phyloP scores from a whole-genome alignment of 2,797 vertebrate species.

The Carduelis carduelis region DNA sequence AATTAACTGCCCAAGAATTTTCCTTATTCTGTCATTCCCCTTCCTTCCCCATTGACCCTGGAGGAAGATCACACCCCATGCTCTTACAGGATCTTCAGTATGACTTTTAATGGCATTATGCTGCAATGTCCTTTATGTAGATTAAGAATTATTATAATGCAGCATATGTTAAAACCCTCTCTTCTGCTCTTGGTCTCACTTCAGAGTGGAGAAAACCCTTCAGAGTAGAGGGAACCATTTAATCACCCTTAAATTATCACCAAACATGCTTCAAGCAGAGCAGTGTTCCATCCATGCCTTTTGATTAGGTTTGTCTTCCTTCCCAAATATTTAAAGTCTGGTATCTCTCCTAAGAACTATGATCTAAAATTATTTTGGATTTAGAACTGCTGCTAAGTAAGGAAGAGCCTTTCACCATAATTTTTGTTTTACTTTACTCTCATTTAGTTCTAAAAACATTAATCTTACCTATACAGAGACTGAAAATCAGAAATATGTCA shows the following conservation, averaged over 20 bases:
- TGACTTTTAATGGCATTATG: neutral
- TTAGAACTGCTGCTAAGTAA: neutral
- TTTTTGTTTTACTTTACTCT: conserved; percentile 26
- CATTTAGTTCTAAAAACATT: neutral
- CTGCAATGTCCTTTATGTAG: neutral
- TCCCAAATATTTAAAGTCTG: neutral
- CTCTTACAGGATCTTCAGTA: neutral
- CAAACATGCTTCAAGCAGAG: neutral
- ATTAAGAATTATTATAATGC: neutral
- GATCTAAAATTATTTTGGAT: neutral
- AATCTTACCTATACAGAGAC: neutral
- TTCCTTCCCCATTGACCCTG: neutral
- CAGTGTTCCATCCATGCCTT: neutral
- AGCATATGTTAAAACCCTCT: rapidly evolving
- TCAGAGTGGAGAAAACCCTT: neutral
- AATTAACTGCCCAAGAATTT: neutral
- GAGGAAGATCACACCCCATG: neutral
- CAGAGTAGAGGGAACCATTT: neutral
- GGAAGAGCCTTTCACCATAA: neutral
- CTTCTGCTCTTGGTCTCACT: neutral
- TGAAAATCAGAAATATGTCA: neutral
- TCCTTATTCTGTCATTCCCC: neutral
- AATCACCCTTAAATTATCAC: neutral
- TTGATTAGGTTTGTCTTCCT: neutral
- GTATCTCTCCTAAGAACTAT: neutral